Conservation (phyloP, 2,113 vertebrate species). For the Sinocyclocheilus grahami region DNA sequence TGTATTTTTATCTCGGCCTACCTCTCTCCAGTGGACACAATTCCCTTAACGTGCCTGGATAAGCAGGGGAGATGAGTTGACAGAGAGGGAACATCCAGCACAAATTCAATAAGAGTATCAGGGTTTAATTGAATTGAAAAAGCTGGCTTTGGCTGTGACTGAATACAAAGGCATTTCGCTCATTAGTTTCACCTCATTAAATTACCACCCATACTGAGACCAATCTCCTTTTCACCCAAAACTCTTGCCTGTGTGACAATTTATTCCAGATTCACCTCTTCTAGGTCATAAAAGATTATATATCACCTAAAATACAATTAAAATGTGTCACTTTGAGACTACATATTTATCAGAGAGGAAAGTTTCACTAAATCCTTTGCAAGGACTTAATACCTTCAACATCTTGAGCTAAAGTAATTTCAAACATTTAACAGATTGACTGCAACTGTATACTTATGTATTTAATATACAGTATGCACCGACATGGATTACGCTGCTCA, state of each 20-base stretch:
- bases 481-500: conserved; percentile 14
- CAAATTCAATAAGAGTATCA: conserved; percentile 56
- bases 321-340: not conserved
- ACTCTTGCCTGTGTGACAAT: not conserved
- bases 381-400: not conserved
- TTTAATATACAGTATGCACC: not conserved
- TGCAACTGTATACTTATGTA: not conserved
- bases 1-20: not conserved
- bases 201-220: conserved; percentile 51
- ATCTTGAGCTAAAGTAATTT: not conserved
- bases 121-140: conserved; percentile 67
- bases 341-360: not conserved
- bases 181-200: conserved; percentile 54
- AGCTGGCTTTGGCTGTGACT: conserved; percentile 59
- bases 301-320: not conserved
- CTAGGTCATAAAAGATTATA: not conserved
- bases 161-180: conserved; percentile 59
- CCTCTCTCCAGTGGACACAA: not conserved
- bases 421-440: not conserved
- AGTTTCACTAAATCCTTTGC: not conserved
- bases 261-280: not conserved
- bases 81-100: conserved; percentile 45
- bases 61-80: conserved; percentile 38
- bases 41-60: conserved; percentile 25
- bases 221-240: conserved; percentile 13